Base-by-base conservation (phyloP, 2,888 invertebrate species). In the Sceliomorpha sp. region DNA sequence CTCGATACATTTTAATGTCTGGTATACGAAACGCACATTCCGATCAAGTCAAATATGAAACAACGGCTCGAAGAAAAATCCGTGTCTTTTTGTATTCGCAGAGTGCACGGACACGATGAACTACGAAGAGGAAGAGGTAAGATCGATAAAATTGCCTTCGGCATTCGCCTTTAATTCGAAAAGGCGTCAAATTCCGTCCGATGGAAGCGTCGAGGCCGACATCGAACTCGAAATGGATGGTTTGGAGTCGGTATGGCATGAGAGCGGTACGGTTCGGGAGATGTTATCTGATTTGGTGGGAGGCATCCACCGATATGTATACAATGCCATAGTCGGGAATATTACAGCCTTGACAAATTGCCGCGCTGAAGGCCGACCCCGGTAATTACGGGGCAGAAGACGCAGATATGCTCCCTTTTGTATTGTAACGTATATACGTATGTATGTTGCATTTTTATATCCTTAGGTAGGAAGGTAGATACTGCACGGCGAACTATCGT, bases 321-420 rank as follows among this genome's bases (percentile, higher is more conserved):
- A 82, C 82, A 83, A 83, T 83, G 82, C 80, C 79, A 80, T 78
- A 81, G 77, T 74, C 70, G 75, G 76, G 80, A 81, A 83, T 84
- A 85, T 83, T 85, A 85, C 83, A 87, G 85, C 86, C 87, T 87
- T 87, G 86, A 87, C 87, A 87, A 87, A 87, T 87, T 86, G 86
- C 87, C 76, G 80, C 79, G 83, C 80, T 83, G 86, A 87, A 86
- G 86, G 86, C 84, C 84, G 85, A 80, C 75, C 82, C 77, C 73
- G 78, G 86, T 87, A 87, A 87, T 87, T 87, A 87, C 81, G 83
- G 85, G 80, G 77, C 78, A 78, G 50, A 64, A 59, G 67, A 72
- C 60, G 58, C 47, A 72, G 72, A 64, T 68, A 71, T 72, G 68
- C 72, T 69, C 50, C 64, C 62, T 66, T 69, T 72, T 70, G 56